Percentiles rank a stretch among this genome's conserved stretches.
phyloP scores from a whole-genome alignment of 1,140 invertebrate species.

The Saccostrea cuccullata region DNA sequence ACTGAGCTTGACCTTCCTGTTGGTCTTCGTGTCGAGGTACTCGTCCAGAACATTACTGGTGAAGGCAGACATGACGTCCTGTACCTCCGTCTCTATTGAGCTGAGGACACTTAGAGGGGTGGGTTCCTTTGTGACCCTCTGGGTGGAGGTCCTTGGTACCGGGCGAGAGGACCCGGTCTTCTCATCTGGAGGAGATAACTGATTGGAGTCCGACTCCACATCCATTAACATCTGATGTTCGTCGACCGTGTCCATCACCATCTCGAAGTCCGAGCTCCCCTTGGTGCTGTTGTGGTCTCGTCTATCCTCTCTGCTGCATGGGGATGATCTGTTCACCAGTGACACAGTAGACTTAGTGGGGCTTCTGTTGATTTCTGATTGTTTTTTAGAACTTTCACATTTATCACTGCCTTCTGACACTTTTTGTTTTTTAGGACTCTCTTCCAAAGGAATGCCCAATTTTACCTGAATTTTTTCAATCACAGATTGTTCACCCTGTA shows the following conservation, averaged over 20 bases:
- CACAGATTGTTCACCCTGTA: conserved; percentile 25
- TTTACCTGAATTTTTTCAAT: conserved; percentile 45
- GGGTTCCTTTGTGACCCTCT: conserved; percentile 40
- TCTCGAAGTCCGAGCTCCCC: conserved; percentile 20
- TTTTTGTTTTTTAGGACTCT: not conserved
- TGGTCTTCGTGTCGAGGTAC: conserved; percentile 36
- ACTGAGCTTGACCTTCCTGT: not conserved
- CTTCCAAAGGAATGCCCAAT: conserved; percentile 29
- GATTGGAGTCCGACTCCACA: not conserved
- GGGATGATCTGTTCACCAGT: not conserved
- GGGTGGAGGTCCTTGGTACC: conserved; percentile 34
- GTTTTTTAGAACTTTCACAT: conserved; percentile 37
- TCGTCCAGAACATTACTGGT: conserved; percentile 45
- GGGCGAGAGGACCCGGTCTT: not conserved
- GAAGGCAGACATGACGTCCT: conserved; percentile 47
- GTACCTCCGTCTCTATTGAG: conserved; percentile 37
- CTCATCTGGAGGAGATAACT: not conserved
- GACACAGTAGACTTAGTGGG: not conserved
- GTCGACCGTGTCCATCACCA: conserved; percentile 39
- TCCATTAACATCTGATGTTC: conserved; percentile 4
- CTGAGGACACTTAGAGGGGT: conserved; percentile 47
- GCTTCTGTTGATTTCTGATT: not conserved
- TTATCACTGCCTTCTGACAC: not conserved
- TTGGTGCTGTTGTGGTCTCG: not conserved
- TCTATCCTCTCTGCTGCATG: not conserved